These are phyloP conservation scores for Diuraphis noxia DNA, from an alignment of 1,140 invertebrate species.

Conservation along the genomic window DNA sequence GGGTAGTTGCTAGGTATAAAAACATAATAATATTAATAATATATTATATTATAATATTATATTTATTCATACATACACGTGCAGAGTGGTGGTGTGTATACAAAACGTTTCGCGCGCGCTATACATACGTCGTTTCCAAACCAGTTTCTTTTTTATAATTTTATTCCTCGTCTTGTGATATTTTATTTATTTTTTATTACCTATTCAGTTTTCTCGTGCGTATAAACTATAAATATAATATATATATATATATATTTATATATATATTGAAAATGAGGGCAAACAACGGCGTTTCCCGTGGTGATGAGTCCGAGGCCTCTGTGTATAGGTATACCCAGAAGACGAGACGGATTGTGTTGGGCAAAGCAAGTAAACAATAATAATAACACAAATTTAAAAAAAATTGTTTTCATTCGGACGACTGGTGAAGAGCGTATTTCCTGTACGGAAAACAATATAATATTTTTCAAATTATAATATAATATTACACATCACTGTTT, in stretches of 20 bases:
- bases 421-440: background rate
- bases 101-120: background rate
- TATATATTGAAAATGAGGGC: background rate
- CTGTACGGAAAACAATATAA: background rate
- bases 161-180: background rate
- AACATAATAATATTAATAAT: background rate
- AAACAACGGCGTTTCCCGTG: slow-evolving; percentile 2
- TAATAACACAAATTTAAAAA: slow-evolving; percentile 18
- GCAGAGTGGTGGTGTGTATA: background rate
- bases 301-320: background rate
- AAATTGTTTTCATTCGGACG: background rate
- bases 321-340: background rate
- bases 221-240: background rate
- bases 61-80: background rate
- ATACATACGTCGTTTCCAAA: background rate
- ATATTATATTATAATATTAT: background rate
- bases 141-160: slow-evolving; percentile 10
- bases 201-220: background rate
- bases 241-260: background rate
- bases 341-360: background rate
- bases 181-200: background rate
- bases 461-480: background rate
- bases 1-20: background rate
- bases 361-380: background rate
- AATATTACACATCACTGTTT: background rate